Percentiles rank a stretch among this genome's conserved stretches.
These are phyloP conservation scores for Cephus runcator DNA, from an alignment of 2,888 invertebrate genomes.

Conservation along the genomic window DNA sequence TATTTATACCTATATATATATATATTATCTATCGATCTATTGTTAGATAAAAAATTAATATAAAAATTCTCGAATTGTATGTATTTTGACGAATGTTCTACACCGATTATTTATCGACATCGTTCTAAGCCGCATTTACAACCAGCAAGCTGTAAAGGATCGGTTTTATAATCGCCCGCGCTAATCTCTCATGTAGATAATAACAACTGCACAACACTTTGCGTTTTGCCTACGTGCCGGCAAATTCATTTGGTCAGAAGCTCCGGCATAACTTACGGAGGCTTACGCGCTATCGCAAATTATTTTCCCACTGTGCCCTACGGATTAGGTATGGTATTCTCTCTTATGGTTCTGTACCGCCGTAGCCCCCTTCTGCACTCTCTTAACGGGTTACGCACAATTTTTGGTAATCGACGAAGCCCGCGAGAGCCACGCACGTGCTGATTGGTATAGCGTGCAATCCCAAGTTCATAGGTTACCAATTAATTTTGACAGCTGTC, in stretches of 20 bases:
- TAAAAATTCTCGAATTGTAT: neutral
- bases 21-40: neutral
- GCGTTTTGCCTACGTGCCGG: slow-evolving; percentile 24
- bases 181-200: slow-evolving; percentile 35
- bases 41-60: neutral
- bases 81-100: neutral
- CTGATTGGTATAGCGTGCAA: neutral
- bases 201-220: slow-evolving; percentile 45
- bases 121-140: slow-evolving; percentile 1
- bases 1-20: neutral
- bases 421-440: neutral
- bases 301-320: slow-evolving; percentile 45
- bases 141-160: slow-evolving; percentile 8
- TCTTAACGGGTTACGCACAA: slow-evolving; percentile 21
- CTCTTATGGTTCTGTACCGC: slow-evolving; percentile 9
- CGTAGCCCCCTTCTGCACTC: slow-evolving; percentile 15
- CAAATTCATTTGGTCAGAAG: slow-evolving; percentile 41
- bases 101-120: neutral
- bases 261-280: slow-evolving; percentile 47
- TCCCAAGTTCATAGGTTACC: neutral
- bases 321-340: slow-evolving; percentile 29
- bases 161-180: slow-evolving; percentile 37
- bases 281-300: slow-evolving; percentile 51
- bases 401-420: neutral
- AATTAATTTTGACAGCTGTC: neutral